A percentile compares a stretch with the other conserved stretches of the same genome.
Conservation (phyloP, 2,888 invertebrate species). For the Aphelenchoides bicaudatus region DNA sequence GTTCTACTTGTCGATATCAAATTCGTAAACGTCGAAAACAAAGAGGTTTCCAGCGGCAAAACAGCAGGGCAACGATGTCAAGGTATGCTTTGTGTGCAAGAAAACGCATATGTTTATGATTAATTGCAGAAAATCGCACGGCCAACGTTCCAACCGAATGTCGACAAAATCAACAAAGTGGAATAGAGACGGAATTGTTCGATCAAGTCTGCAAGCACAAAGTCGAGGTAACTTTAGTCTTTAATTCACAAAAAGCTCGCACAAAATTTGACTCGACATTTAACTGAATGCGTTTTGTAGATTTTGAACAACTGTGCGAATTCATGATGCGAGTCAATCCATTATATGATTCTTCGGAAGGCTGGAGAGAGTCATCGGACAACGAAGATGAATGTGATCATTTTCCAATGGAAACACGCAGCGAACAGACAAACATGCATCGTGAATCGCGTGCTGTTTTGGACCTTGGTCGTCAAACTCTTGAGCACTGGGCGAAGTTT, state of each 20-base stretch:
- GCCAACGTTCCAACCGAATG: conserved; percentile 42
- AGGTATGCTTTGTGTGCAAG: conserved; percentile 20
- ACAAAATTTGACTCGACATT: too few relatives aligned
- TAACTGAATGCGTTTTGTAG: too few relatives aligned
- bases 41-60: conserved; percentile 23
- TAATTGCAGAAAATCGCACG: conserved; percentile 44
- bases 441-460: conserved; percentile 42
- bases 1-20: conserved; percentile 43
- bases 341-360: conserved; percentile 54
- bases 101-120: neutral
- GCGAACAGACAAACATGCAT: conserved; percentile 20
- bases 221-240: conserved; percentile 36
- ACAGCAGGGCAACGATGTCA: conserved; percentile 28
- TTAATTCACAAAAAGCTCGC: too few relatives aligned
- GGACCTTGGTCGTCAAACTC: conserved; percentile 47
- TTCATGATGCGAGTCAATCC: conserved; percentile 58
- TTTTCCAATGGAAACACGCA: conserved; percentile 33
- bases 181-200: conserved; percentile 47
- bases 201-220: conserved; percentile 52
- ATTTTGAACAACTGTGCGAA: conserved; percentile 54
- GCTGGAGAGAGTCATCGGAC: conserved; percentile 55
- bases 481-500: conserved; percentile 54
- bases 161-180: conserved; percentile 42
- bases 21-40: conserved; percentile 40
- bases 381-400: conserved; percentile 39